These are phyloP conservation scores for Drosophila niveifrons DNA, from an alignment of 2,888 invertebrate species.

Conservation along the genomic window DNA sequence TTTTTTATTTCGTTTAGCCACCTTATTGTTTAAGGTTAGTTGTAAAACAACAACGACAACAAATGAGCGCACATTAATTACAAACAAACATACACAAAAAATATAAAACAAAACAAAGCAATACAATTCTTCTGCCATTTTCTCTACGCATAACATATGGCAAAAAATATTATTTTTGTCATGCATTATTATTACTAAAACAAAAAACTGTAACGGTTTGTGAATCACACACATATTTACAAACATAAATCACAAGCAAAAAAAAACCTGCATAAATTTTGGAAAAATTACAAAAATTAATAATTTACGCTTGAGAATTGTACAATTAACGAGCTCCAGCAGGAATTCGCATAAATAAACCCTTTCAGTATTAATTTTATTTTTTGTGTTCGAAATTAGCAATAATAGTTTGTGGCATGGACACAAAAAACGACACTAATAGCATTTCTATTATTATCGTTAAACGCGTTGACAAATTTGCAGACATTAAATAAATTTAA, in stretches of 20 bases:
- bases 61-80: constrained; percentile 73
- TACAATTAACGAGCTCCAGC: constrained; percentile 57
- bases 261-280: constrained; percentile 52
- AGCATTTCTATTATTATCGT: constrained; percentile 40
- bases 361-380: constrained; percentile 15
- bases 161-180: constrained; percentile 36
- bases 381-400: constrained; percentile 12
- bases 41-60: constrained; percentile 59
- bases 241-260: constrained; percentile 66
- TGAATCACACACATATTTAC: constrained; percentile 41
- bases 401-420: constrained; percentile 5
- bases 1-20: constrained; percentile 16
- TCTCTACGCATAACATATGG: constrained; percentile 26
- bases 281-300: constrained; percentile 49
- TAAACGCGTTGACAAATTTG: constrained; percentile 62
- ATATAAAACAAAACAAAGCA: constrained; percentile 14
- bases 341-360: constrained; percentile 39
- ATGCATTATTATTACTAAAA: constrained; percentile 46
- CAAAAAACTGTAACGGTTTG: constrained; percentile 76
- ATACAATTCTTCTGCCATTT: constrained; percentile 28
- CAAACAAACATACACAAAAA: constrained; percentile 35
- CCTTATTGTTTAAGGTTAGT: constrained; percentile 46
- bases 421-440: constrained; percentile 31
- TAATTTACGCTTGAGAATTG: constrained; percentile 51
- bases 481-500: constrained; percentile 47